phyloP scores from a whole-genome alignment of 1,140 invertebrate species.

The Stegodyphus mimosarum region DNA sequence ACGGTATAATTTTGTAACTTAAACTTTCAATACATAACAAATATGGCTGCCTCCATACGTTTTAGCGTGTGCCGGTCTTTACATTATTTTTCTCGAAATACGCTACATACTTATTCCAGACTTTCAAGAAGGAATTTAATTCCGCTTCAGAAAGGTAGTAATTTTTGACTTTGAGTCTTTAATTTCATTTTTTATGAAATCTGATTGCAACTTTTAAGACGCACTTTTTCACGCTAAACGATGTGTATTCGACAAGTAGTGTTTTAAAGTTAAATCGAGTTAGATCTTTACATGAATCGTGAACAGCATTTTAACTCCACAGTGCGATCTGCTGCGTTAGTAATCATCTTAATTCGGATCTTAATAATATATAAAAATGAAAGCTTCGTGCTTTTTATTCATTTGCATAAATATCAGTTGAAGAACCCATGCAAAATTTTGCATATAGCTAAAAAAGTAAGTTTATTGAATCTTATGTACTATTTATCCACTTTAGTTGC shows the following conservation, averaged over 20 bases:
- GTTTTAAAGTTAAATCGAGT: neutral
- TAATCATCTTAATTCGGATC: neutral
- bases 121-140: neutral
- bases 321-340: neutral
- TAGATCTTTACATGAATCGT: neutral
- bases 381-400: no score
- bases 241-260: neutral
- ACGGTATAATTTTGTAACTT: neutral
- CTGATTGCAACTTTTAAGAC: neutral
- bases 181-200: neutral
- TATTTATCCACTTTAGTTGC: no score
- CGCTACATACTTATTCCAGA: neutral
- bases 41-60: constrained; percentile 37
- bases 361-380: no score
- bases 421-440: no score
- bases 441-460: no score
- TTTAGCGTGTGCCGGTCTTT: constrained; percentile 18
- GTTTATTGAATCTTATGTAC: no score
- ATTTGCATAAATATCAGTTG: no score
- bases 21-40: neutral
- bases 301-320: neutral
- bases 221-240: neutral
- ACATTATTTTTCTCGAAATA: constrained; percentile 29
- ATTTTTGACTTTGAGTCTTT: neutral
- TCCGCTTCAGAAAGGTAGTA: constrained; percentile 1